Conservation (phyloP, 2,113 vertebrate genomes). For the Phrynocephalus versicolor region DNA sequence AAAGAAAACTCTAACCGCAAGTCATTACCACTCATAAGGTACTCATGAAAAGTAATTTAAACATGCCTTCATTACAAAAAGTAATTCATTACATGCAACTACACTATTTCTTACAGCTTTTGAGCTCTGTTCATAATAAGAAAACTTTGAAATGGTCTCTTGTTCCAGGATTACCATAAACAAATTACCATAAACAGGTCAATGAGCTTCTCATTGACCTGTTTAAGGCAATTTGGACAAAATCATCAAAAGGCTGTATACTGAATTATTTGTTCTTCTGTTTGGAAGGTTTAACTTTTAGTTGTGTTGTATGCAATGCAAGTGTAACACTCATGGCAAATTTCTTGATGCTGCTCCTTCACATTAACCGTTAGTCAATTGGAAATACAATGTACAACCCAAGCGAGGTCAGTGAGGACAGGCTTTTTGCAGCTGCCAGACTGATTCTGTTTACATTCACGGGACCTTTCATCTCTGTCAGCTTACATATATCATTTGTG, state of each 20-base stretch:
- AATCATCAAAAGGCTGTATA: neutral
- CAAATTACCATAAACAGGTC: neutral
- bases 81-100: too few relatives aligned
- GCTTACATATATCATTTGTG: constrained; percentile 4
- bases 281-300: neutral
- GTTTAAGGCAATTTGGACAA: neutral
- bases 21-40: too few relatives aligned
- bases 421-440: neutral
- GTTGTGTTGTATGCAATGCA: neutral
- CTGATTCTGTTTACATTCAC: neutral
- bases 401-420: neutral
- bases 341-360: neutral
- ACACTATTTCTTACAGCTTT: too few relatives aligned
- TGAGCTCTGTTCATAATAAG: too few relatives aligned
- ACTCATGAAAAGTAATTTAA: too few relatives aligned
- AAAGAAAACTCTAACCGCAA: too few relatives aligned
- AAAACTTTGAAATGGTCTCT: too few relatives aligned
- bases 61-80: too few relatives aligned
- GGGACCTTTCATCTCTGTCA: constrained; percentile 6
- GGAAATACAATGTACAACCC: neutral
- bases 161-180: neutral
- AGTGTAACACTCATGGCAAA: neutral
- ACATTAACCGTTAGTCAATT: neutral
- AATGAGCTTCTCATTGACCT: neutral
- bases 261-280: neutral